Evolutionary conservation across 2,113 vertebrate species (phyloP), one percentile per base, ranked within the genome.

Genomic region (Gymnorhina tibicen): DNA sequence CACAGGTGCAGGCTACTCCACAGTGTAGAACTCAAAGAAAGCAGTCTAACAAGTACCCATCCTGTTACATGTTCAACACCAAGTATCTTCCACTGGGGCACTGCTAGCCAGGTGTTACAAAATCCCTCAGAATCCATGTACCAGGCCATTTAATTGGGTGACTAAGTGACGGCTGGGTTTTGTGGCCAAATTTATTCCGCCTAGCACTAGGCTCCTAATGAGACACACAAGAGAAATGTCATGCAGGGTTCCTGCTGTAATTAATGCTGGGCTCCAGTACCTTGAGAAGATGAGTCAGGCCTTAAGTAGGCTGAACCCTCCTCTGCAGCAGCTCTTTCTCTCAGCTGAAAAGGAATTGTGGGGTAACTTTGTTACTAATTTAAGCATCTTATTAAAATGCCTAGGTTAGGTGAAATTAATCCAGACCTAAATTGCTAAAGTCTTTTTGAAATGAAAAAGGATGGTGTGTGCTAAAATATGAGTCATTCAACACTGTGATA

Each of bases 301-400:
- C 80, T 67, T 56, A 92, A 93, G 91, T 75, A 95, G 93, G 89
- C 76, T 95, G 94, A 93, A 87, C 81, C 78, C 60, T 86, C 80
- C 76, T 89, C 84, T 87, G 47, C 89, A 87, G 60, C 84, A 92
- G 56, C 56, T 88, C 72, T 70, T 91, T 62, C 79, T 87, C 27
- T 70, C 79, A 81, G 74, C 52, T 89, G 94, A 83, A 92, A 64
- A 93, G 68, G 80, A 68, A 81, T 49, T 80, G 42, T 81, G 56
- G 80, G 84, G 76, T 91, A 89, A 95, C 91, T 93, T 44, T 27
- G 86, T 87, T 95, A 52, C 96, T 95, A 96, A 97, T 92, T 96
- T 91, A 91, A 89, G 83, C 27, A 89, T 70, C 60, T 81, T 59
- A 93, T 96, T 96, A 75, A 93, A 97, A 95, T 87, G 52, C 56